These are phyloP conservation scores for Trissoscelio sp. DNA, from an alignment of 2,888 invertebrate species.

Conservation along the genomic window DNA sequence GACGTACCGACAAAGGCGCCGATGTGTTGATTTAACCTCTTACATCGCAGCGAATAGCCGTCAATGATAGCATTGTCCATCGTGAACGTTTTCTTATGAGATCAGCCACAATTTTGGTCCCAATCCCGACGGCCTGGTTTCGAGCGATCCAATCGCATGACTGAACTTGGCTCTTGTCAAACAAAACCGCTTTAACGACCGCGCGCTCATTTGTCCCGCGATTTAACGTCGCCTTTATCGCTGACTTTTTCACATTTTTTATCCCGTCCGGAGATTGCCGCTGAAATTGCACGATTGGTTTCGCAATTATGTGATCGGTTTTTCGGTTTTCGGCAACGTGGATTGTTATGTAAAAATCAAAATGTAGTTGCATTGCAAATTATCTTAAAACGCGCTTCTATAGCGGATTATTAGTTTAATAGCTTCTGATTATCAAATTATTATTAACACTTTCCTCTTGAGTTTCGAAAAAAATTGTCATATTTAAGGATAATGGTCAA, in stretches of 20 bases:
- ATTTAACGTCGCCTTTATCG: conserved; percentile 64
- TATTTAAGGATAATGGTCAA: no score
- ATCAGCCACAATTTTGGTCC: conserved; percentile 49
- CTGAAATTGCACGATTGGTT: conserved; percentile 34
- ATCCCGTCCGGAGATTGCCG: background rate
- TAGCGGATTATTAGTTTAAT: conserved; percentile 32
- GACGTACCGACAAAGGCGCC: conserved; percentile 77
- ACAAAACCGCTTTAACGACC: conserved; percentile 66
- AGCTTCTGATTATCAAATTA: conserved; percentile 6
- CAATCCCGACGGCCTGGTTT: conserved; percentile 51
- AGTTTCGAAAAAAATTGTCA: no score
- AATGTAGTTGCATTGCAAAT: background rate
- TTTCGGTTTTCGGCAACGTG: conserved; percentile 23
- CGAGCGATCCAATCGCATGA: conserved; percentile 58
- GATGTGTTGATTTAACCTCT: conserved; percentile 76
- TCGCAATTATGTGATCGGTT: background rate
- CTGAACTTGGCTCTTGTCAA: conserved; percentile 68
- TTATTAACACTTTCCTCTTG: background rate
- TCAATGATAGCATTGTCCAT: conserved; percentile 53
- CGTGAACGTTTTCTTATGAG: conserved; percentile 59
- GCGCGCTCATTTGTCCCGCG: conserved; percentile 67
- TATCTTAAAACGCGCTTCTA: conserved; percentile 10
- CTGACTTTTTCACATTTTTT: conserved; percentile 3
- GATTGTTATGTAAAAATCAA: no score
- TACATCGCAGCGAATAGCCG: conserved; percentile 32